Base-by-base conservation (phyloP, 2,113 vertebrate genomes). In the Callocephalon fimbriatum region DNA sequence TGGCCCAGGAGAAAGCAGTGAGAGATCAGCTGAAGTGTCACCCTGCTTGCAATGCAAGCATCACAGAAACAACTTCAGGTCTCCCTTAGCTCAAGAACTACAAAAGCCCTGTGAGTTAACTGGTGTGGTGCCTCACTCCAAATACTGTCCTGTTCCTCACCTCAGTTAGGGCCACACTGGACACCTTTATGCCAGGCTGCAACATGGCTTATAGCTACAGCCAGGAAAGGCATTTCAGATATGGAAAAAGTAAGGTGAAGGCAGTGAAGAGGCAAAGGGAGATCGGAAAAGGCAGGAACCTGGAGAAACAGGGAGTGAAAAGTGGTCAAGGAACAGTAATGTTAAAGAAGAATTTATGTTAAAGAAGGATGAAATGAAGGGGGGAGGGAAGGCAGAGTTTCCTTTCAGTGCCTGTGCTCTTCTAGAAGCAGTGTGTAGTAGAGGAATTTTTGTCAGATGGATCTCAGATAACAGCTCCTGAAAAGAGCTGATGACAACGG, bases 121-220 rank as follows among this genome's bases (percentile, higher is more conserved):
- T 29, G 21, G 25, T 29, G 26, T 18, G 5, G 56, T 26, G 58
- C 32, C 86, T 78, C 81, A 6, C 61, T 67, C 38, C 38, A 14
- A 29, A 40, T 20, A 21, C 7, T 17, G 22, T 51, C 45, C 53
- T 32, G 44, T 56, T 35, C 26, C 48, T 91, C 15, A 14, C 59
- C 38, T 19, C 45, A 19, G 0, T 42, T 15, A 53, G 56, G 51
- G 56, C 27, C n/a, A 27, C 61, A 25, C 20, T 5, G 27, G 37
- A 12, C 3, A 4, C 27, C 65, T 66, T 84, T 21, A 67, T 51
- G 37, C 7, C 25, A 48, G 27, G 23, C 40, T 80, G 58, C 20
- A 59, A 8, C 1, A 2, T 10, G 27, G 12, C n/a, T 90, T n/a
- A 27, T 0, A 71, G 74, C 70, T 45, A 10, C 22, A 23, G 7